Base-by-base conservation (phyloP, 2,888 invertebrate genomes). In the Danaus chrysippus region DNA sequence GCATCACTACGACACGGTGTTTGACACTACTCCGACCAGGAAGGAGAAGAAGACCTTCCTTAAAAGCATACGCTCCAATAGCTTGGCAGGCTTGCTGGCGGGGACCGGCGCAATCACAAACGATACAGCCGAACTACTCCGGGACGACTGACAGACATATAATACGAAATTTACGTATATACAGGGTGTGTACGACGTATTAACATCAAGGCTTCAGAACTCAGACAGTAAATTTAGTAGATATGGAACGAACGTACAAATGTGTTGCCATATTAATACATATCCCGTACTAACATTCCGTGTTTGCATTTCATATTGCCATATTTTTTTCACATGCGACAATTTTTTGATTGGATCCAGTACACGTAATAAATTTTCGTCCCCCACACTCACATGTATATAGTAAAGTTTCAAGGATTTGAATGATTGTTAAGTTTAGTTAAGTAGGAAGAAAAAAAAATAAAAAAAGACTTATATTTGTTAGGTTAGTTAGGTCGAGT, bases 1-100 rank as follows among this genome's bases (percentile, higher is more conserved):
- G 56, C 91, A 93, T 63, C 82, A 81, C 72, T 93, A 93, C 79
- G 93, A 92, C 71, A 91, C 93, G 9, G 86, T 76, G 15, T 71
- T 70, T 64, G 75, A 76, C 19, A 75, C 72, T n/a, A 72, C 73
- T 13, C 65, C 78, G 17, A 84, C 84, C 67, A 79, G 78, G 11
- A 81, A 82, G 19, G 74, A 79, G 2, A 85, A 85, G 61, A 73
- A 75, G 54, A 80, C 74, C 61, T 78, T 90, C 57, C 74, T 89
- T 3, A 84, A 82, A 65, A 84, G 76, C 44, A 75, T 88, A 19
- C 74, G 88, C 13, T 86, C 89, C 5, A 82, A 84, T 60, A 88
- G 88, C 61, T 69, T 87, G 13, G 81, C 84, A 0, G 86, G 84
- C 0, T 66, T 86, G 23, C 64, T 87, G 52, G 84, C 83, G 11